Percentiles rank a stretch among this genome's conserved stretches.
Conservation (phyloP, 2,888 invertebrate species). For the Malacosoma neustria region DNA sequence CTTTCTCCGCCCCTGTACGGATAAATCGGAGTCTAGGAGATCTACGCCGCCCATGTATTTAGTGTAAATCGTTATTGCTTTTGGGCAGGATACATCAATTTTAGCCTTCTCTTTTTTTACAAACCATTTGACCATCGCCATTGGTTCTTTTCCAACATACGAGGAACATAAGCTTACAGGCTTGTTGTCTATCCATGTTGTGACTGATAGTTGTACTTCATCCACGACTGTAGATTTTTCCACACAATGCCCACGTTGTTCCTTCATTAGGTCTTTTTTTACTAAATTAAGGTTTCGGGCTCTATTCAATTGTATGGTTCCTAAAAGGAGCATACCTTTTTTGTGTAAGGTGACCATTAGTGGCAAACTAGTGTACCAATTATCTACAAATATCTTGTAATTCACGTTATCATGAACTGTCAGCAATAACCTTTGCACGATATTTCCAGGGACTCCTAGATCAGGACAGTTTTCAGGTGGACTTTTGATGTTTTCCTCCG, state of each 20-base stretch:
- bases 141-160: constrained; percentile 17
- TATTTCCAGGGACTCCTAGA: neutral
- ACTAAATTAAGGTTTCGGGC: too few species aligned
- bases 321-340: too few species aligned
- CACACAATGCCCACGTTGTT: constrained; percentile 1
- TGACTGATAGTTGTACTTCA: constrained; percentile 9
- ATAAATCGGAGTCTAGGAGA: too few species aligned
- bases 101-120: constrained; percentile 12
- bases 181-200: constrained; percentile 17
- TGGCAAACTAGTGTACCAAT: too few species aligned
- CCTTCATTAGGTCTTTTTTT: too few species aligned
- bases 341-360: too few species aligned
- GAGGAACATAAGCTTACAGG: constrained; percentile 15
- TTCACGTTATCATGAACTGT: too few species aligned
- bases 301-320: too few species aligned
- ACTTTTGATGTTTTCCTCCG: too few species aligned
- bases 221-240: constrained; percentile 3
- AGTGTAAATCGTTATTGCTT: constrained; percentile 13
- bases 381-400: too few species aligned
- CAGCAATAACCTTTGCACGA: neutral
- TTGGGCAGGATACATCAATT: constrained; percentile 15
- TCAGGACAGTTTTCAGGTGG: too few species aligned
- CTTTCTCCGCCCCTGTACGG: too few species aligned
- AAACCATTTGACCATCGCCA: constrained; percentile 14
- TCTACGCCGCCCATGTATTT: constrained; percentile 21